Evolutionary conservation across 2,113 vertebrate genomes (phyloP).

Genomic region (Dasyurus viverrinus): DNA sequence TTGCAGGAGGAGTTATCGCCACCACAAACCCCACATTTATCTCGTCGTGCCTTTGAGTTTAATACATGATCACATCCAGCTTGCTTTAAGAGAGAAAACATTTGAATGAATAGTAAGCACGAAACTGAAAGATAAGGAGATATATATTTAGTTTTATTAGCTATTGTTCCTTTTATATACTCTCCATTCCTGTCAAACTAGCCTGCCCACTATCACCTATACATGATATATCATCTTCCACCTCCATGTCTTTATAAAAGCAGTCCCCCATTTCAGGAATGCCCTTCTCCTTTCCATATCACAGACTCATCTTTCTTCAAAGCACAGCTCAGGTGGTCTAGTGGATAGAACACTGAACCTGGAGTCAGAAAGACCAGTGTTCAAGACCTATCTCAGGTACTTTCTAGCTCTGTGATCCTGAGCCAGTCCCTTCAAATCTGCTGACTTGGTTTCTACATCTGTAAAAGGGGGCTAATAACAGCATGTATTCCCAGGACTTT

Average conservation of each 20-base stretch:
- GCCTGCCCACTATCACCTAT: background rate
- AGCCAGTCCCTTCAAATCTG: background rate
- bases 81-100: constrained; percentile 90
- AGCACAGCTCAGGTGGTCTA: background rate
- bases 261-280: background rate
- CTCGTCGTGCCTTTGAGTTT: constrained; percentile 98
- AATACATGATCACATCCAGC: constrained; percentile 98
- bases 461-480: background rate
- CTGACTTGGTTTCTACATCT: background rate
- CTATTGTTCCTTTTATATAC: background rate
- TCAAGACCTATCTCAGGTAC: background rate
- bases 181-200: background rate
- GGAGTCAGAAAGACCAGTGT: background rate
- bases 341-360: no score
- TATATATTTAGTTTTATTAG: background rate
- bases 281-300: background rate
- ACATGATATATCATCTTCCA: background rate
- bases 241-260: background rate
- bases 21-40: constrained; percentile 98
- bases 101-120: constrained; percentile 74
- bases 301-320: background rate
- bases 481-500: background rate
- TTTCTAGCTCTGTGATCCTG: background rate
- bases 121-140: constrained; percentile 22
- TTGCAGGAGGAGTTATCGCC: constrained; percentile 99